Evolutionary conservation across 2,797 vertebrate genomes (phyloP).

Genomic region (Hoplostethus atlanticus): DNA sequence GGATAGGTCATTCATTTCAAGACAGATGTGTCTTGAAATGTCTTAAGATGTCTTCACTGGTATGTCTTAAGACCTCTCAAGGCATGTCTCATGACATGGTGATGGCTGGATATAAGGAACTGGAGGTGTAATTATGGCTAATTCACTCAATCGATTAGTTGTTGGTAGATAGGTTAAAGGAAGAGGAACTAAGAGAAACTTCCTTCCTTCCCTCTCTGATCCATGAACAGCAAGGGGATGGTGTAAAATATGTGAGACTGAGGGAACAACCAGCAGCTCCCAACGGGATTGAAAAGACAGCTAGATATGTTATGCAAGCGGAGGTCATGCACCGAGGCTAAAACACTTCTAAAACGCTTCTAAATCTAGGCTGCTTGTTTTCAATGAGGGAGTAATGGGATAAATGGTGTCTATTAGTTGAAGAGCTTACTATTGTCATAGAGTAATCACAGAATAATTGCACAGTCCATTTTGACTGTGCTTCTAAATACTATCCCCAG

Average conservation of each 20-base stretch:
- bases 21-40: background rate
- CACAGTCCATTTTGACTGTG: conserved; percentile 5
- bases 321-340: conserved; percentile 21
- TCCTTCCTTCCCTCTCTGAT: conserved; percentile 46
- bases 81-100: background rate
- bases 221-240: conserved; percentile 28
- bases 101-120: conserved; percentile 21
- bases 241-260: conserved; percentile 41
- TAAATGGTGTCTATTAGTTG: background rate
- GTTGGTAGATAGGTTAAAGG: conserved; percentile 64
- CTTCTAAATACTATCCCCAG: background rate
- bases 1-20: too few relatives aligned
- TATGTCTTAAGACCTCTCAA: background rate
- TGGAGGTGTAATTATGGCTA: conserved; percentile 26
- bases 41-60: background rate
- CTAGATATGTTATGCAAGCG: conserved; percentile 43
- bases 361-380: conserved; percentile 39
- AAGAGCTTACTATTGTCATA: conserved; percentile 9
- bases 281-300: conserved; percentile 34
- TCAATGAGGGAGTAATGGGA: conserved; percentile 24
- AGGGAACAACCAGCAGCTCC: conserved; percentile 49
- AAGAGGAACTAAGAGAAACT: conserved; percentile 44
- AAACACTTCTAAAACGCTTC: conserved; percentile 22
- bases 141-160: conserved; percentile 67
- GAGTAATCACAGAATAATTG: background rate